Evolutionary conservation across 2,888 invertebrate species (phyloP), one percentile per base, ranked within the genome.

Genomic region (Mechanitis messenoides): DNA sequence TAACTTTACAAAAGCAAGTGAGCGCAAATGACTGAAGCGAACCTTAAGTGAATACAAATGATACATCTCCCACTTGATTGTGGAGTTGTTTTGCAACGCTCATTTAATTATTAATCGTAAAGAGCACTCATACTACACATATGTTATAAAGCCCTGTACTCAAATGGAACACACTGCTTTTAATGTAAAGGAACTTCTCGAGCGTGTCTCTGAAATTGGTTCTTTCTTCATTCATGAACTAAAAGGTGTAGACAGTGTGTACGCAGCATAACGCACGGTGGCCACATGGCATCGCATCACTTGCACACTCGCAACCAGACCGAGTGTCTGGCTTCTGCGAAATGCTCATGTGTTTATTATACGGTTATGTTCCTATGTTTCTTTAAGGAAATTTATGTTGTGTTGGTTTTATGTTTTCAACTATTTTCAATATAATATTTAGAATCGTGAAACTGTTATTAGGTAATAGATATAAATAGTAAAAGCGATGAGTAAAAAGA

Each of bases 301-400:
- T 63, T 62, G 70, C 71, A 71, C 71, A 50, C 59, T 66, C 71
- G 73, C 64, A 65, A 61, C 70, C 83, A 87, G 87, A 87, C 87
- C 78, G 83, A 83, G 79, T 82, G 87, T 83, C 87, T 83, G 79
- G 73, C 74, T 80, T 79, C 78, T 75, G 72, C 77, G 80, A 80
- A 83, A 70, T 71, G 69, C 68, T 69, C 72, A 68, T 72, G 72
- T 74, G 72, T 69, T 50, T 56, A 54, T 61, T 61, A 58, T 55
- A 57, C 20, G 1, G 20, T 20, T 60, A 63, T 62, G 55, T 60
- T 62, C 67, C 67, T 64, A 64, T 63, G 58, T 55, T 65, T 65
- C 61, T 60, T 58, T 62, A 61, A 65, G 62, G 67, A 68, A 68
- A 64, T 63, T 62, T 59, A 56, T 42, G n/a, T 55, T 33, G 28